phyloP scores from a whole-genome alignment of 2,797 vertebrate species.

The Threskiornis aethiopicus region DNA sequence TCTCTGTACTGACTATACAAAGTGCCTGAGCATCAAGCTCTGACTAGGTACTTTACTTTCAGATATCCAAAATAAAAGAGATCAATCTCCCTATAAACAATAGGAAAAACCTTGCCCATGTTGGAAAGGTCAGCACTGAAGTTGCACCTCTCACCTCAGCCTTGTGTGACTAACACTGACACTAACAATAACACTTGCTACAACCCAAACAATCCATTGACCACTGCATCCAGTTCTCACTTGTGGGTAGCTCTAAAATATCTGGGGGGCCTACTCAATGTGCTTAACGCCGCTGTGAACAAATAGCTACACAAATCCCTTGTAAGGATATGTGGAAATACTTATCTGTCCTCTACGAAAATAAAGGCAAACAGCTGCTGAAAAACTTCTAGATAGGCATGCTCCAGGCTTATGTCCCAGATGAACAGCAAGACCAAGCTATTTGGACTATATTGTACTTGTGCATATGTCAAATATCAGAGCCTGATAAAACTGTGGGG shows the following conservation, averaged over 20 bases:
- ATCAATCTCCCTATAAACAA: neutral
- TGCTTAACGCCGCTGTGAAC: neutral
- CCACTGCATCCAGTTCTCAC: neutral
- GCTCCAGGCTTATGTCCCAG: neutral
- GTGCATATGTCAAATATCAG: neutral
- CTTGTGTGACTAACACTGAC: neutral
- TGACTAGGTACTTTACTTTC: neutral
- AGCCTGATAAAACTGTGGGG: neutral
- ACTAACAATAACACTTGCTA: neutral
- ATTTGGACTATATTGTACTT: neutral
- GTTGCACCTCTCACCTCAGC: neutral
- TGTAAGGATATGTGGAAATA: neutral
- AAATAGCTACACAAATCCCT: neutral
- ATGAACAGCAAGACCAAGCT: neutral
- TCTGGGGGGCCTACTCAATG: neutral
- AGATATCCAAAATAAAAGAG: neutral
- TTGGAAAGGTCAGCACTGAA: neutral
- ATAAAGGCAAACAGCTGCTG: neutral
- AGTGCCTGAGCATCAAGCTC: neutral
- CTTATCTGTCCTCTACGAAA: neutral
- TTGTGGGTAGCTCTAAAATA: neutral
- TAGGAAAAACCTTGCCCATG: neutral
- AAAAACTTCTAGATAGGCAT: neutral
- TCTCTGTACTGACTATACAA: neutral
- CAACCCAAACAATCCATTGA: neutral